Evolutionary conservation across 2,888 invertebrate species (phyloP).

Genomic region (Candidula unifasciata): DNA sequence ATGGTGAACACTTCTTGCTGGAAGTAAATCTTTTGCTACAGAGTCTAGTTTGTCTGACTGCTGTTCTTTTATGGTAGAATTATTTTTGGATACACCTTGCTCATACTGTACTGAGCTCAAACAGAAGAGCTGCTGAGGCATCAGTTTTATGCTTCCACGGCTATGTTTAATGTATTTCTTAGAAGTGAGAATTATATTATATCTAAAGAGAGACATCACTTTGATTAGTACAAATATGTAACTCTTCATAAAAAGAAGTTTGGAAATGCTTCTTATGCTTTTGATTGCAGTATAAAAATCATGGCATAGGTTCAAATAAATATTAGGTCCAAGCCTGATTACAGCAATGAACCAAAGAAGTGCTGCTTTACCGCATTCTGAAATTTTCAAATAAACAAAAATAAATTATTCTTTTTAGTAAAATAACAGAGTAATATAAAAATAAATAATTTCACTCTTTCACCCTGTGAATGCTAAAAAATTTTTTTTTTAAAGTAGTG

Average conservation of each 20-base stretch:
- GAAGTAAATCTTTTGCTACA: neutral
- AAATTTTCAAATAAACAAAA: neutral
- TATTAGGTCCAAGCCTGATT: constrained; percentile 10
- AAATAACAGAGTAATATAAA: no score
- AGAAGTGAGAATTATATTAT: neutral
- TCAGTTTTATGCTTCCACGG: neutral
- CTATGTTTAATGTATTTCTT: neutral
- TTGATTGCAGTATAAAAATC: neutral
- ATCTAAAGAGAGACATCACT: neutral
- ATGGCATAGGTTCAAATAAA: no score
- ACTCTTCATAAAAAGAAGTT: neutral
- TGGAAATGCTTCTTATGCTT: neutral
- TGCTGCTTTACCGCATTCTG: neutral
- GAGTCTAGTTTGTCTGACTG: neutral
- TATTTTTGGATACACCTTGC: neutral
- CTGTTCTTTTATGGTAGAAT: neutral
- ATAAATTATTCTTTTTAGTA: no score
- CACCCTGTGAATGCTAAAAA: no score
- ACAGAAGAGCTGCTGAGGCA: neutral
- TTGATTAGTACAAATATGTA: neutral
- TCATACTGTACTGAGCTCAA: neutral
- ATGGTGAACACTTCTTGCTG: neutral
- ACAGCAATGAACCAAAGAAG: neutral
- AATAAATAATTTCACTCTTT: no score
- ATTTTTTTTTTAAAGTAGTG: no score